Base-by-base conservation (phyloP, 1,140 invertebrate genomes). In the Drosophila melanica region DNA sequence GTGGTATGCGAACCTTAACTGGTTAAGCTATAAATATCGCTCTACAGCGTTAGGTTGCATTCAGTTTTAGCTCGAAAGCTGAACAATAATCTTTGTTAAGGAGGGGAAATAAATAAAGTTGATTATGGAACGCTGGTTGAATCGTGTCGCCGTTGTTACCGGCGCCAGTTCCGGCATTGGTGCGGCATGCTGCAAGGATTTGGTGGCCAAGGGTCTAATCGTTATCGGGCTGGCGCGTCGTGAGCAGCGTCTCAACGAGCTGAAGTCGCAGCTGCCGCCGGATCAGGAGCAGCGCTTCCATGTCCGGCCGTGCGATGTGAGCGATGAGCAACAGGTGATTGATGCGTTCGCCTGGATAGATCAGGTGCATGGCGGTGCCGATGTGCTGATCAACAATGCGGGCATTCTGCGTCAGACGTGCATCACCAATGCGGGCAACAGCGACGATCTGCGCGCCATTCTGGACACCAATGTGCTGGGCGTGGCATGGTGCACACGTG, bases 181-280 rank as follows among this genome's bases (percentile, higher is more conserved):
- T 8, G 33, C 33, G 33, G 33, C 33, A 9, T 35, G 33, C 33
- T 35, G 33, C 33, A 35, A 35, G 33, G 33, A 35, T 35, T 10
- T 94, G 14, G 92, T 92, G 1, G 72, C 92, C 30, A 63, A 91
- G 63, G 94, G 94, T n/a, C 89, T 94, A 81, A 92, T 92, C 54
- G 95, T 96, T 7, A 93, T 95, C 0, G 96, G 94, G 2, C 92
- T 96, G 27, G 95, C 95, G 0, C 92, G 95, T 58, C 64, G 93
- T 3, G 92, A 94, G 6, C 91, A 92, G 41, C 92, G 96, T 41
- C 60, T 73, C 45, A 51, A 68, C 7, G 93, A 93, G 53, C 64
- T 78, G 70, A 90, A 51, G 79, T 7, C 18, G 77, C 85, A 27
- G 62, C 62, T 54, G 30, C 63, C 78, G 0, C 11, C 58, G 12